Evolutionary conservation across 2,888 invertebrate genomes (phyloP).

Genomic region (Acanthacorydalis orientalis): DNA sequence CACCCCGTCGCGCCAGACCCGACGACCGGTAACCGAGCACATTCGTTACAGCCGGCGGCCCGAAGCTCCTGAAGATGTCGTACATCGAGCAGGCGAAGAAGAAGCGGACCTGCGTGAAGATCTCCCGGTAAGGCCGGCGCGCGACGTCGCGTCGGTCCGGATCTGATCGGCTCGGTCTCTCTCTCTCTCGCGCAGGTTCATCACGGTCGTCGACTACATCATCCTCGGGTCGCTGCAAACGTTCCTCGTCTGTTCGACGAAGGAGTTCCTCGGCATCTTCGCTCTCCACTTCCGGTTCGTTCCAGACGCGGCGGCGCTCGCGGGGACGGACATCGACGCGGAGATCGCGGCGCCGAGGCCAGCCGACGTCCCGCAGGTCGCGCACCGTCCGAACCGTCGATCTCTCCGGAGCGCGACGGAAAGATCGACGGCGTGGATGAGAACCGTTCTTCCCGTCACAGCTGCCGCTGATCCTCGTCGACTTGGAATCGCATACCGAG

Average conservation of each 20-base stretch:
- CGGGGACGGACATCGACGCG: conserved; percentile 26
- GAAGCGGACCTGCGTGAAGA: conserved; percentile 57
- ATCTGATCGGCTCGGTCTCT: background rate
- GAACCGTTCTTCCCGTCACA: no score
- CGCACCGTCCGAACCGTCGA: no score
- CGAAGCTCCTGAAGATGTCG: conserved; percentile 45
- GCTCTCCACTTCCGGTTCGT: conserved; percentile 35
- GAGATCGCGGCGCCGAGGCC: conserved; percentile 31
- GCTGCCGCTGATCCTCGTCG: conserved; percentile 45
- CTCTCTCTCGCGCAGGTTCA: conserved; percentile 35
- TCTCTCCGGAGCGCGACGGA: no score
- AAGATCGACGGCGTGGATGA: no score
- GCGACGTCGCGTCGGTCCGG: no score
- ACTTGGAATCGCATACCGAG: conserved; percentile 27
- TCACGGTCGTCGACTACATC: conserved; percentile 55
- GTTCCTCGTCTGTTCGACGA: conserved; percentile 44
- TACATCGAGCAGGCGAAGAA: conserved; percentile 79
- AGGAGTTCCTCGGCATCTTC: conserved; percentile 36
- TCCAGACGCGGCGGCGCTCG: conserved; percentile 25
- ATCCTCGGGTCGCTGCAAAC: conserved; percentile 48
- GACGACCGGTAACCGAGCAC: no score
- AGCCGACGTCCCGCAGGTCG: conserved; percentile 20
- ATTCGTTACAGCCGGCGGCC: conserved; percentile 20
- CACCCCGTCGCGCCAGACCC: no score
- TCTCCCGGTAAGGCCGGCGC: conserved; percentile 52